Evolutionary conservation across 1,140 invertebrate species (phyloP), one percentile per base, ranked within the genome.

Genomic region (Mactra quadrangularis): DNA sequence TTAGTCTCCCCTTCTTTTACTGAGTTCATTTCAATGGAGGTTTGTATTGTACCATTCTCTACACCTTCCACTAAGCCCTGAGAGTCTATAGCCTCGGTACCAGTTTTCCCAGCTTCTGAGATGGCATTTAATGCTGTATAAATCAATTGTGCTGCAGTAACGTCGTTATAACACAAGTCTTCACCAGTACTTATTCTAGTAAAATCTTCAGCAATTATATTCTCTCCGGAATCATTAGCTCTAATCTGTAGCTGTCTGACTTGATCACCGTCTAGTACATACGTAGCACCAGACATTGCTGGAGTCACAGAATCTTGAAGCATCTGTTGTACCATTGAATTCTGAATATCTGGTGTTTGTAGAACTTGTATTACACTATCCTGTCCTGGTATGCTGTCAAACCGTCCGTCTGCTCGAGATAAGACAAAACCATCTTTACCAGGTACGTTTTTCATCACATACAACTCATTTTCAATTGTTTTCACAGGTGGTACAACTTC

Each of bases 111-210:
- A 33, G 85, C 83, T 71, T 87, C 79, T n/a, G 88, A 86, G 15
- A 91, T 90, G n/a, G 93, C 94, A 89, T 89, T 92, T 3, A 95
- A 90, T 66, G 94, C 94, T 27, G 92, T 94, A 75, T 94, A 94
- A 62, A 95, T 94, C 11, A 95, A 88, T 83, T 95, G 94, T 3
- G 94, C 94, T 19, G 94, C 94, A 35, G 93, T 93, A 25, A 94
- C 91, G 74, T 95, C 94, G 93, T 4, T 93, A 92, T 82, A 94
- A 92, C 3, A 92, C 75, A 90, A 83, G 0, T 84, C 94, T 90
- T 89, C 88, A 85, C 50, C 87, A 47, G 60, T 88, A 59, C 64
- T 85, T 2, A 89, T 77, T 83, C 85, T 88, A 27, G 83, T 83
- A 52, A 88, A 71, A 72, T 89, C 89, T 27, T 89, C 89, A n/a